Conservation (phyloP, 2,797 vertebrate genomes). For the Oophaga sylvatica region DNA sequence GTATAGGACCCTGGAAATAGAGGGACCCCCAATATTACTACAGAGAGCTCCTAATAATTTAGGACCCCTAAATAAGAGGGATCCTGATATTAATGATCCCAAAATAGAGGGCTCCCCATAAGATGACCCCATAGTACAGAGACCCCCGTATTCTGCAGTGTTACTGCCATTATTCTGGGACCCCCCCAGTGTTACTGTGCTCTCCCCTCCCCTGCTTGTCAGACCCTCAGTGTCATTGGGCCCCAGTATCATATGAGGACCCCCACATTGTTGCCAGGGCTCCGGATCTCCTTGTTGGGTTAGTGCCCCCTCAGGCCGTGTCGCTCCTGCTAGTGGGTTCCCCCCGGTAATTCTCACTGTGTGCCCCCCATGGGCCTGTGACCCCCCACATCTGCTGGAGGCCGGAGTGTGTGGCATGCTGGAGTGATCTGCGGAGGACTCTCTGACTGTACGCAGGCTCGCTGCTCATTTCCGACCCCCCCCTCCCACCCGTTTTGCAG, state of each 20-base stretch:
- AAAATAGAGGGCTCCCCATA: too few relatives aligned
- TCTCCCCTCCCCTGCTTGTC: too few relatives aligned
- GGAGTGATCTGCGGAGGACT: constrained; percentile 59
- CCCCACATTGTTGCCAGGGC: neutral
- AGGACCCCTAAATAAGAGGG: too few relatives aligned
- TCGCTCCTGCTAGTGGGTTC: neutral
- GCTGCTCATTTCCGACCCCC: neutral
- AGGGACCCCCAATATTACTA: neutral
- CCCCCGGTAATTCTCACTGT: neutral
- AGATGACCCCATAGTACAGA: neutral
- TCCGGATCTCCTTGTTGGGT: neutral
- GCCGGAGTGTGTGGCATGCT: constrained; percentile 28
- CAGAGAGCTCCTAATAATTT: neutral
- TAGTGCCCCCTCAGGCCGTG: neutral
- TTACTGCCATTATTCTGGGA: neutral
- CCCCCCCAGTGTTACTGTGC: neutral
- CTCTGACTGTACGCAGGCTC: constrained; percentile 33
- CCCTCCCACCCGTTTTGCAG: neutral
- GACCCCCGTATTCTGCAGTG: neutral
- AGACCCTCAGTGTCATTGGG: neutral
- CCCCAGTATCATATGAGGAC: neutral
- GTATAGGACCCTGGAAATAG: too few relatives aligned
- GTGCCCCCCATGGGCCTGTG: constrained; percentile 36
- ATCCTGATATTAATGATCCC: neutral
- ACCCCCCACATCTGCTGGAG: constrained; percentile 4